phyloP scores from a whole-genome alignment of 2,888 invertebrate genomes.

The Trichopria drosophilae region DNA sequence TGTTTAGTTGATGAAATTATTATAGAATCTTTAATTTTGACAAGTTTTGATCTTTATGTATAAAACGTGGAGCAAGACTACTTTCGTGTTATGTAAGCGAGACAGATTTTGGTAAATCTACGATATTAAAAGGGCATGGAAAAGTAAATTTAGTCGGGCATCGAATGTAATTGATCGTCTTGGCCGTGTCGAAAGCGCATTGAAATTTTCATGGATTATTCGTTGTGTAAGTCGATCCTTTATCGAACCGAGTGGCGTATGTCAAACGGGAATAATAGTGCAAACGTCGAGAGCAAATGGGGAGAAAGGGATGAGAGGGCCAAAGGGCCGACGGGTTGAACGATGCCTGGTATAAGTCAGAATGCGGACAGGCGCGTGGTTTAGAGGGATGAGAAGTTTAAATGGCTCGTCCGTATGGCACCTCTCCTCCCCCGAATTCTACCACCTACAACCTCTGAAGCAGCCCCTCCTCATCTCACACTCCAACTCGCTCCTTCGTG shows the following conservation, averaged over 20 bases:
- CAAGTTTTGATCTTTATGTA: too few species aligned
- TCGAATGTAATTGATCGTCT: too few species aligned
- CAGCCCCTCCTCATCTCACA: conserved; percentile 22
- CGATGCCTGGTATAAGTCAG: conserved; percentile 59
- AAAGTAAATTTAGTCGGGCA: too few species aligned
- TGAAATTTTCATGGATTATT: too few species aligned
- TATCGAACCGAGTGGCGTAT: conserved; percentile 45
- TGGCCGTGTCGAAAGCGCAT: too few species aligned
- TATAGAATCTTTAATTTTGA: too few species aligned
- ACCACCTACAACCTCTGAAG: conserved; percentile 11
- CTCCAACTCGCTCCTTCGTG: conserved; percentile 28
- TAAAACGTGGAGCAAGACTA: too few species aligned
- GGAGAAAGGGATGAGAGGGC: conserved; percentile 28
- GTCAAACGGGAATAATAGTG: conserved; percentile 45
- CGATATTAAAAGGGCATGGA: too few species aligned
- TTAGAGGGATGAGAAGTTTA: conserved; percentile 58
- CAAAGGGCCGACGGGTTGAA: conserved; percentile 50
- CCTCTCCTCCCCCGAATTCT: conserved; percentile 42
- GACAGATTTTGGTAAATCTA: too few species aligned
- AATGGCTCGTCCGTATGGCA: conserved; percentile 59
- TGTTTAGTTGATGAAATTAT: too few species aligned
- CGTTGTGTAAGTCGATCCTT: too few species aligned
- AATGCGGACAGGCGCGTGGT: conserved; percentile 58
- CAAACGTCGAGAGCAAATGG: conserved; percentile 26
- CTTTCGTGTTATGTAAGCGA: too few species aligned